A percentile compares a stretch with the other conserved stretches of the same genome.
Evolutionary conservation across 2,888 invertebrate species (phyloP).

Genomic region (Dascillus cervinus): DNA sequence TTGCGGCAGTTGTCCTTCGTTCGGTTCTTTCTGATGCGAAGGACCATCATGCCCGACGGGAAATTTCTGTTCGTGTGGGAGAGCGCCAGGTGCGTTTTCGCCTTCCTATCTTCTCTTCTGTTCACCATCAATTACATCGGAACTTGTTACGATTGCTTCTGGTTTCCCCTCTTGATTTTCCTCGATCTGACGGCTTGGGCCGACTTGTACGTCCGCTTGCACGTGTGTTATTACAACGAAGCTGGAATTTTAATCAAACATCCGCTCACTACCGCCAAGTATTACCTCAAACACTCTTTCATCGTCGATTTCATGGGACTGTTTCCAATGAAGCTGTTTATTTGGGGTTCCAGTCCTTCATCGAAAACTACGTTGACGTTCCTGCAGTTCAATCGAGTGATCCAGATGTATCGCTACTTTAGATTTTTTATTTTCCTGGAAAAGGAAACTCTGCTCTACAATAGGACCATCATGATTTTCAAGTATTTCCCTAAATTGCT

Average conservation of each 20-base stretch:
- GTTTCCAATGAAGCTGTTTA: slow-evolving; percentile 10
- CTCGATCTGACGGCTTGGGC: slow-evolving; percentile 13
- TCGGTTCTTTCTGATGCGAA: slow-evolving; percentile 11
- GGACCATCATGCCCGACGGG: slow-evolving; percentile 16
- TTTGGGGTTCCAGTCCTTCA: neutral
- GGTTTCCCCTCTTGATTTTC: slow-evolving; percentile 4
- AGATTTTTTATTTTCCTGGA: slow-evolving; percentile 7
- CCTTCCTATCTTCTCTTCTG: slow-evolving; percentile 8
- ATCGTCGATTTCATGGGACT: slow-evolving; percentile 14
- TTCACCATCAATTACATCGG: slow-evolving; percentile 4
- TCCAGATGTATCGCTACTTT: slow-evolving; percentile 15
- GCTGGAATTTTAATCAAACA: slow-evolving; percentile 17
- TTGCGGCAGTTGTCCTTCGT: slow-evolving; percentile 11
- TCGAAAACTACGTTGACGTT: neutral
- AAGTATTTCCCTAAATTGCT: slow-evolving; percentile 8
- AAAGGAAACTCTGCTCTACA: neutral
- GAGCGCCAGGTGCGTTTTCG: slow-evolving; percentile 10
- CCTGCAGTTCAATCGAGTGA: slow-evolving; percentile 6
- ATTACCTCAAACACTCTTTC: slow-evolving; percentile 16
- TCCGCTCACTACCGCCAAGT: slow-evolving; percentile 15
- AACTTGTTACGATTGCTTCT: slow-evolving; percentile 4
- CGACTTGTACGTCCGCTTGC: slow-evolving; percentile 19
- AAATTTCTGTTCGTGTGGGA: slow-evolving; percentile 19
- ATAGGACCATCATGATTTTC: neutral
- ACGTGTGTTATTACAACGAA: slow-evolving; percentile 20